Evolutionary conservation across 2,888 invertebrate genomes (phyloP).

Genomic region (Dromius quadrimaculatus): DNA sequence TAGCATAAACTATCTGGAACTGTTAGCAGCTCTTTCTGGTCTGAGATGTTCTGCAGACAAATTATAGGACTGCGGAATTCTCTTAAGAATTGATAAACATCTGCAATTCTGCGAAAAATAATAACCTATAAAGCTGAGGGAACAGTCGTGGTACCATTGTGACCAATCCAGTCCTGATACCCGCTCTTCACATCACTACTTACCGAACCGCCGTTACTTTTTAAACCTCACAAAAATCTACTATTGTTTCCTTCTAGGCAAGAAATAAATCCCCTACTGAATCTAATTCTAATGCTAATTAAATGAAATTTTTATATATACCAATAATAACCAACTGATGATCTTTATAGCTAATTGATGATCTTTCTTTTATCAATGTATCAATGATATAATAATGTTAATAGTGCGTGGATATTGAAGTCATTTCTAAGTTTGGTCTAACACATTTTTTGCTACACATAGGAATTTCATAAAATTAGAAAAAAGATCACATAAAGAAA

Average conservation of each 20-base stretch:
- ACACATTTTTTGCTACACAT: too few relatives aligned
- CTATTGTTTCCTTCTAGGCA: constrained; percentile 8
- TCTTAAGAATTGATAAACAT: constrained; percentile 57
- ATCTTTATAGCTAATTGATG: too few relatives aligned
- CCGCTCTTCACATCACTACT: constrained; percentile 12
- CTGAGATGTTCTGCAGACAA: constrained; percentile 56
- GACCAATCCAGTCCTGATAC: constrained; percentile 57
- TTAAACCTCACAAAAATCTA: constrained; percentile 54
- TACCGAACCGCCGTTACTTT: constrained; percentile 52
- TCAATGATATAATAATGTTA: too few relatives aligned
- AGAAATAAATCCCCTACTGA: background rate
- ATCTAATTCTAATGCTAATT: too few relatives aligned
- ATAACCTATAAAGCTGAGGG: constrained; percentile 57
- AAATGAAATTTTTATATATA: too few relatives aligned
- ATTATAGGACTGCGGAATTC: constrained; percentile 52
- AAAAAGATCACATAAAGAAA: too few relatives aligned
- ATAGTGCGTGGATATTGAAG: too few relatives aligned
- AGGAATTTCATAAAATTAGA: too few relatives aligned
- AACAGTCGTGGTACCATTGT: constrained; percentile 59
- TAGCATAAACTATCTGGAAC: constrained; percentile 58
- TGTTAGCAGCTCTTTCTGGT: constrained; percentile 55
- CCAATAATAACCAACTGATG: too few relatives aligned
- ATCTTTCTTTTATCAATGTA: too few relatives aligned
- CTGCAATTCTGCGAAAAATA: constrained; percentile 57
- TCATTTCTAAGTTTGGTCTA: too few relatives aligned